Base-by-base conservation (phyloP, 2,113 vertebrate species). In the Alethe castanea region DNA sequence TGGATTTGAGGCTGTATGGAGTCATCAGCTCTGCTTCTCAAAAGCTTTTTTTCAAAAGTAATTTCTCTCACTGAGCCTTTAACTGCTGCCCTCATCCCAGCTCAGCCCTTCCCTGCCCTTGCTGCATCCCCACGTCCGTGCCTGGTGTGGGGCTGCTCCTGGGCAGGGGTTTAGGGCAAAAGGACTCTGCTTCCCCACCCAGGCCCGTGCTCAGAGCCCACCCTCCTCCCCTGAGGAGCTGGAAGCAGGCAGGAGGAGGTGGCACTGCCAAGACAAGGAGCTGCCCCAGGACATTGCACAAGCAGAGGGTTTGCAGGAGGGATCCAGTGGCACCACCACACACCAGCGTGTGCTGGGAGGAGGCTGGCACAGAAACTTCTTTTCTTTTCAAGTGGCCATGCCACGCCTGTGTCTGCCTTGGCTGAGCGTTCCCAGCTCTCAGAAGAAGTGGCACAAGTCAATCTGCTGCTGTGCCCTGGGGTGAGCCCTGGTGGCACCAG, bases 401-500 rank as follows among this genome's bases (percentile, higher is more conserved):
- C 90, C 79, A 11, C 11, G 61, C 81, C 62, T 31, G 70, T 33
- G 44, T 64, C 71, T 23, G 6, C 57, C 0, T 0, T 24, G 20
- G 62, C 82, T 76, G 23, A 93, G 71, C 3, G 57, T 81, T 94
- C 56, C 74, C 91, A 74, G 88, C 94, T 93, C 24, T 12, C 79
- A 60, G 48, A 19, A 54, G 73, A 19, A 88, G 9, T 1, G 14
- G 53, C 70, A 38, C 52, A 64, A 22, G 16, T 61, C 42, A 6
- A 42, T 74, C 31, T 9, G 59, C 48, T 0, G 1, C 69, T 1
- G 3, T 5, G 35, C 35, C 52, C 36, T 0, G 3, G 20, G 50
- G n/a, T 0, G 3, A 23, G 72, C 36, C 3, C 7, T 1, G 6
- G 14, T 28, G 60, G 42, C 67, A 20, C 22, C 0, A 3, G 44